Evolutionary conservation across 2,113 vertebrate genomes (phyloP).

Genomic region (Triplophysa dalaica): DNA sequence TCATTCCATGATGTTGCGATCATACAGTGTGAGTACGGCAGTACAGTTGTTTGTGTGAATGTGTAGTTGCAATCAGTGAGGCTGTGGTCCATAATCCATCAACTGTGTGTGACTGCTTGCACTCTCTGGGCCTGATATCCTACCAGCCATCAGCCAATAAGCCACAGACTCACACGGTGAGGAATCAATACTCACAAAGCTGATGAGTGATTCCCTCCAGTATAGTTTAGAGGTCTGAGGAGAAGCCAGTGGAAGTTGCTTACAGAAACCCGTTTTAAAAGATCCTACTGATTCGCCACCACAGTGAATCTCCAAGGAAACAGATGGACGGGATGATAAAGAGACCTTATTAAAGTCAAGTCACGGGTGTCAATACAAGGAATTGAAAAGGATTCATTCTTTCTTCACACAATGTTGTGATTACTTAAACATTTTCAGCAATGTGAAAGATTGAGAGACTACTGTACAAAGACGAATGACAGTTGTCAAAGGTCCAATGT

Average conservation of each 20-base stretch:
- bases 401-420: not conserved
- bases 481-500: too few species aligned
- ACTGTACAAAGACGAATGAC: too few species aligned
- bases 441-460: too few species aligned
- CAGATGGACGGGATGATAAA: constrained; percentile 22
- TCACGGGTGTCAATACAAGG: constrained; percentile 17
- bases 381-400: not conserved
- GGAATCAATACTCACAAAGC: constrained; percentile 50
- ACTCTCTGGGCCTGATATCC: constrained; percentile 40
- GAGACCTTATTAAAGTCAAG: not conserved
- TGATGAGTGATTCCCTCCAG: constrained; percentile 29
- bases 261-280: constrained; percentile 11
- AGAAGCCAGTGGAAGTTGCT: constrained; percentile 13
- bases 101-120: constrained; percentile 37
- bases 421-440: not conserved
- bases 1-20: constrained; percentile 17
- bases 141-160: constrained; percentile 49
- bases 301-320: constrained; percentile 1
- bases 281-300: not conserved
- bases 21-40: constrained; percentile 17
- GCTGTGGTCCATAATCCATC: constrained; percentile 49
- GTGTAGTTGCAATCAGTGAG: constrained; percentile 40
- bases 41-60: constrained; percentile 26
- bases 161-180: constrained; percentile 36
- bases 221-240: constrained; percentile 17